Percentiles rank a stretch among this genome's conserved stretches.
These are phyloP conservation scores for Aramus guarauna DNA, from an alignment of 2,113 vertebrate species.

Conservation along the genomic window DNA sequence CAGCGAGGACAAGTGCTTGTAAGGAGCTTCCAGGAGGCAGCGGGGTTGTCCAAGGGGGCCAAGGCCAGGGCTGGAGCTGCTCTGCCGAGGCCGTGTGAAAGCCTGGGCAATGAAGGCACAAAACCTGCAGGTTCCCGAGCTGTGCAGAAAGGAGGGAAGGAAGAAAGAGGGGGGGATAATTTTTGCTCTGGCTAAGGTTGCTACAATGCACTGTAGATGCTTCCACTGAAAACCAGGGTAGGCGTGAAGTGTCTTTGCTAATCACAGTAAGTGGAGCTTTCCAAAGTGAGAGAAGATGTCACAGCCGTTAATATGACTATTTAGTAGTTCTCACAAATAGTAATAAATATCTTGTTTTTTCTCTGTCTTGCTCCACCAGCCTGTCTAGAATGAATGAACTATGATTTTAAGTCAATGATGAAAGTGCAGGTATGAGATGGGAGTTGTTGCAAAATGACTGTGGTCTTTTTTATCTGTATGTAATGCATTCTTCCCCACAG, in stretches of 20 bases:
- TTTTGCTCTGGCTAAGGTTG: neutral
- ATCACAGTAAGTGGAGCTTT: neutral
- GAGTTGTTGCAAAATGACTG: neutral
- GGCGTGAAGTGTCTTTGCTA: neutral
- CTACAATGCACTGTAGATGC: neutral
- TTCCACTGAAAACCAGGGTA: neutral
- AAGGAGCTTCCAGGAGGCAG: neutral
- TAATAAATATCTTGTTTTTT: neutral
- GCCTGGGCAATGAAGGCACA: no score
- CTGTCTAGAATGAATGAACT: neutral
- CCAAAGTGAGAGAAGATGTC: neutral
- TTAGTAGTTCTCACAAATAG: neutral
- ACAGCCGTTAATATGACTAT: neutral
- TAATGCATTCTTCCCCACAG: neutral
- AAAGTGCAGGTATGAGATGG: neutral
- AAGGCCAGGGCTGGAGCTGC: neutral
- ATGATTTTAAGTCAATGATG: neutral
- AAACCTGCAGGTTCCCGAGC: neutral
- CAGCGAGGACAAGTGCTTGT: no score
- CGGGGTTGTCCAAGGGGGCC: neutral
- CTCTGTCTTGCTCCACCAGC: neutral
- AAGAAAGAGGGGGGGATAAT: neutral
- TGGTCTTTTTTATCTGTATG: neutral
- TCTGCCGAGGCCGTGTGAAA: rapidly evolving
- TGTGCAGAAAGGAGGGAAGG: neutral